A percentile compares a stretch with the other conserved stretches of the same genome.
Evolutionary conservation across 2,797 vertebrate species (phyloP).

Genomic region (Acanthurus leucopareius): DNA sequence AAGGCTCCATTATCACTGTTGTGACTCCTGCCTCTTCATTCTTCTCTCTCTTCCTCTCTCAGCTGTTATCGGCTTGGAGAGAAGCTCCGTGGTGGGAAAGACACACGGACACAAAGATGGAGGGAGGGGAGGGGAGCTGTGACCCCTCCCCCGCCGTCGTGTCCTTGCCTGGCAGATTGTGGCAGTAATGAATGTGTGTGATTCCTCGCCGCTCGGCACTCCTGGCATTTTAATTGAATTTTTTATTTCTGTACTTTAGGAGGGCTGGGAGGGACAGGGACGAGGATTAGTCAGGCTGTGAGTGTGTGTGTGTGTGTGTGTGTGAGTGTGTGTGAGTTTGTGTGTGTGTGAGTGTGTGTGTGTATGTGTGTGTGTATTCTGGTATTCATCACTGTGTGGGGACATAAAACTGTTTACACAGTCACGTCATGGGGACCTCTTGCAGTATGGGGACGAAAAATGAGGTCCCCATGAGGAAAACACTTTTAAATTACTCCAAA

Average conservation of each 20-base stretch:
- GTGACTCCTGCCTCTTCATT: slow-evolving; percentile 58
- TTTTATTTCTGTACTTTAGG: slow-evolving; percentile 64
- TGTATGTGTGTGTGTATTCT: no score
- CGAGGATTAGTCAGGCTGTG: slow-evolving; percentile 39
- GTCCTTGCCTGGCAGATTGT: slow-evolving; percentile 57
- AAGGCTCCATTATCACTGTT: slow-evolving; percentile 62
- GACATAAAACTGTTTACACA: no score
- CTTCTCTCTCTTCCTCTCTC: slow-evolving; percentile 1
- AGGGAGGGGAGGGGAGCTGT: neutral
- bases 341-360: no score
- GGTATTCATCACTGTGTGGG: no score
- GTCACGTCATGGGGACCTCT: no score
- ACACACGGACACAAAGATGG: slow-evolving; percentile 9
- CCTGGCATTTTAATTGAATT: slow-evolving; percentile 71
- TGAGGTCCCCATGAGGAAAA: no score
- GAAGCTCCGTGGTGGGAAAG: slow-evolving; percentile 7
- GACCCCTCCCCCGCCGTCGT: neutral
- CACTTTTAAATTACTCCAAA: no score
- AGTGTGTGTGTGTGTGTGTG: slow-evolving; percentile 16
- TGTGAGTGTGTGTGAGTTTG: no score
- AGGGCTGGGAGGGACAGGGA: slow-evolving; percentile 21
- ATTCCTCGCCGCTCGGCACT: slow-evolving; percentile 50
- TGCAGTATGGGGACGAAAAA: no score
- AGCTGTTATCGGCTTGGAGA: slow-evolving; percentile 28
- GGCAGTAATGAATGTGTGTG: slow-evolving; percentile 67